A percentile compares a stretch with the other conserved stretches of the same genome.
Conservation (phyloP, 2,888 invertebrate species). For the Laothoe populi region DNA sequence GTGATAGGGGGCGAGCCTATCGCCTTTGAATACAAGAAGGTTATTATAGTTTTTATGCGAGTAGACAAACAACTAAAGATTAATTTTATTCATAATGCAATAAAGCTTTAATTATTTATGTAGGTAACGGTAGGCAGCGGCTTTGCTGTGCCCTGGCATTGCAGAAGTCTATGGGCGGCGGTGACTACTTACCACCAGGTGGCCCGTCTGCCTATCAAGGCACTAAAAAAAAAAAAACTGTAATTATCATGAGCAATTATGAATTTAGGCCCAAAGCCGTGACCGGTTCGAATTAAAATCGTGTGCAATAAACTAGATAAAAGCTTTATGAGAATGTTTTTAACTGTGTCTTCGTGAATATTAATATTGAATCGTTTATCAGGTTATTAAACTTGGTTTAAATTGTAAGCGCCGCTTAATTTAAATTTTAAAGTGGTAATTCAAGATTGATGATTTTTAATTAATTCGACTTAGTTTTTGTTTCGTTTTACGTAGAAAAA, state of each 20-base stretch:
- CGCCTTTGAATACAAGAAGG: not conserved
- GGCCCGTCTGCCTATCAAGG: too few species aligned
- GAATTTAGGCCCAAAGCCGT: slow-evolving; percentile 10
- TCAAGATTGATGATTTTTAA: slow-evolving; percentile 4
- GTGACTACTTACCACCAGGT: too few species aligned
- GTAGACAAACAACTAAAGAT: not conserved
- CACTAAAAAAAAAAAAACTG: too few species aligned
- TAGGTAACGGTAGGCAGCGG: too few species aligned
- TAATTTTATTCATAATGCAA: too few species aligned
- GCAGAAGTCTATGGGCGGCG: too few species aligned
- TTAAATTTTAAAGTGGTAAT: slow-evolving; percentile 20
- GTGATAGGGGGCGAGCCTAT: too few species aligned
- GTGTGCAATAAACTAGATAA: slow-evolving; percentile 13
- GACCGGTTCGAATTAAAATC: slow-evolving; percentile 16
- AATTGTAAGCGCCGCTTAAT: slow-evolving; percentile 13
- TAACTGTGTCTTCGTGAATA: slow-evolving; percentile 6
- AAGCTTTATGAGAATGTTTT: slow-evolving; percentile 3
- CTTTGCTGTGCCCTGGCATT: too few species aligned
- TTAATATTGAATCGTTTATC: slow-evolving; percentile 8
- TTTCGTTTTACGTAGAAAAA: too few species aligned
- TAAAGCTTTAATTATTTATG: not conserved
- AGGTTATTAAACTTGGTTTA: slow-evolving; percentile 15
- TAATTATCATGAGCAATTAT: slow-evolving; percentile 18
- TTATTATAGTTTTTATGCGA: not conserved
- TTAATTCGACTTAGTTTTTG: too few species aligned